Evolutionary conservation across 1,140 invertebrate genomes (phyloP).

Genomic region (Venturia canescens): DNA sequence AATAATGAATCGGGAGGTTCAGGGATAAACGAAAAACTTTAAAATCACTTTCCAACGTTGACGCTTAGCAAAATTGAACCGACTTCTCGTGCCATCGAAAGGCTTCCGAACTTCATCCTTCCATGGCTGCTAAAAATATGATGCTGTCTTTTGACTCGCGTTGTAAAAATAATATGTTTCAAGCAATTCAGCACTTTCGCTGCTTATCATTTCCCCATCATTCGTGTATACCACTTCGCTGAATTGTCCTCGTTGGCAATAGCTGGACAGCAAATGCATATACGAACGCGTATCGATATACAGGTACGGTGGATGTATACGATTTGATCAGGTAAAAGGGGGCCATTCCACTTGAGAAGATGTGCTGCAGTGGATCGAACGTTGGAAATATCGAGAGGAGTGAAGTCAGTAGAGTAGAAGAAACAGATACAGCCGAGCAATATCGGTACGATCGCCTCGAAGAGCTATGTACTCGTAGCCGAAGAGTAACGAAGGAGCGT

Average conservation of each 20-base stretch:
- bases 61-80: no score
- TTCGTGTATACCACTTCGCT: neutral
- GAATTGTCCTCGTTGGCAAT: neutral
- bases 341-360: slow-evolving; percentile 36
- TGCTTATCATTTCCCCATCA: neutral
- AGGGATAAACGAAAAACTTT: no score
- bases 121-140: no score
- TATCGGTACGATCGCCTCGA: slow-evolving; percentile 34
- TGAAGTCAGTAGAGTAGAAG: slow-evolving; percentile 3
- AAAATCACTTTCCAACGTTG: no score
- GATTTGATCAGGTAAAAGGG: slow-evolving; percentile 44
- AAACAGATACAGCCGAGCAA: slow-evolving; percentile 5
- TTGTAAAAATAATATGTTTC: no score
- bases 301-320: neutral
- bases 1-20: no score
- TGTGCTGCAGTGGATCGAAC: slow-evolving; percentile 16
- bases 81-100: no score
- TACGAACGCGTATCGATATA: neutral
- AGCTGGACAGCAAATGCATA: neutral
- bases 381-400: neutral
- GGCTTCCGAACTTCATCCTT: no score
- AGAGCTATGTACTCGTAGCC: neutral
- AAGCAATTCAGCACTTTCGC: no score
- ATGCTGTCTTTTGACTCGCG: no score
- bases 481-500: slow-evolving; percentile 1